These are phyloP conservation scores for Pollenia angustigena DNA, from an alignment of 2,888 invertebrate species.

Conservation along the genomic window DNA sequence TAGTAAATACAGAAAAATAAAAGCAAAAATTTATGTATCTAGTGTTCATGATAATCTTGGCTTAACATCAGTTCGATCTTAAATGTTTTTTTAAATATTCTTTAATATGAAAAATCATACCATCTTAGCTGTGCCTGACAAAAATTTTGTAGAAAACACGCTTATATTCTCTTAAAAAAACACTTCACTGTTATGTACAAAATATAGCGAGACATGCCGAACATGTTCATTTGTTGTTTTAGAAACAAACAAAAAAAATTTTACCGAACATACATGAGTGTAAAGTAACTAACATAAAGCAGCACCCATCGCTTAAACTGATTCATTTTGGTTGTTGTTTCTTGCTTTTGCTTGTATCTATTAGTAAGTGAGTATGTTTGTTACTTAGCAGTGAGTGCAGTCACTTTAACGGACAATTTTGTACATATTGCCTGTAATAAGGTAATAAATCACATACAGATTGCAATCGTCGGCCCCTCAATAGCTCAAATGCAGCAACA, in stretches of 20 bases:
- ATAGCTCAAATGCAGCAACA: constrained; percentile 34
- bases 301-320: constrained; percentile 1
- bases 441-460: constrained; percentile 73
- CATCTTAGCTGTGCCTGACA: background rate
- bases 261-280: constrained; percentile 5
- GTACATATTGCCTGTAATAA: constrained; percentile 72
- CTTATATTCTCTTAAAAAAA: constrained; percentile 36
- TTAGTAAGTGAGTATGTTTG: background rate
- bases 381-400: constrained; percentile 40
- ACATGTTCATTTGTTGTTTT: constrained; percentile 14
- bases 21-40: too few species aligned
- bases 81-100: background rate
- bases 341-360: background rate
- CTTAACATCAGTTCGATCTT: constrained; percentile 13
- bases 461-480: constrained; percentile 63
- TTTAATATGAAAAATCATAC: background rate
- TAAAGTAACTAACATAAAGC: constrained; percentile 14
- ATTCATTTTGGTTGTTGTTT: background rate
- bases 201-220: constrained; percentile 39
- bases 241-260: background rate
- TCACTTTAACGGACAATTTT: constrained; percentile 67
- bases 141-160: constrained; percentile 59
- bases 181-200: constrained; percentile 41
- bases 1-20: too few species aligned
- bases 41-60: constrained; percentile 31